Conservation (phyloP, 1,140 invertebrate genomes). For the Drosophila gunungcola region DNA sequence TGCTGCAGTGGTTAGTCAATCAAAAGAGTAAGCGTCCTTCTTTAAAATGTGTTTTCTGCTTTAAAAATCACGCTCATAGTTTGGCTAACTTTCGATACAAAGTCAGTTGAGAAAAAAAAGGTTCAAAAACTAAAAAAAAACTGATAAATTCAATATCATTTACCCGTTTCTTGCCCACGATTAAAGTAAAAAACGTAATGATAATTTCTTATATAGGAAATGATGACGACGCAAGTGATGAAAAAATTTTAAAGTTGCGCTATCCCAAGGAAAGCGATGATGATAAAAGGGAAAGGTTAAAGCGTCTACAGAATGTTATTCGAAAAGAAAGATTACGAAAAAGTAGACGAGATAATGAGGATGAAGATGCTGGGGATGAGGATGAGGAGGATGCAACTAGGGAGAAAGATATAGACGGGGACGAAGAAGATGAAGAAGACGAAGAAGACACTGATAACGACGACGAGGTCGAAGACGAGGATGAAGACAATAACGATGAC, state of each 20-base stretch:
- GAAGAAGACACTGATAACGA: slow-evolving; percentile 12
- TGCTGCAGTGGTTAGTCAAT: slow-evolving; percentile 97
- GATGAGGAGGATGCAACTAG: slow-evolving; percentile 22
- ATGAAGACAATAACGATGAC: slow-evolving; percentile 68
- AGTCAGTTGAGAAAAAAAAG: slow-evolving; percentile 56
- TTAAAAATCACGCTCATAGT: slow-evolving; percentile 76
- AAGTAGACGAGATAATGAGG: slow-evolving; percentile 41
- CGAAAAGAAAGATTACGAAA: slow-evolving; percentile 84
- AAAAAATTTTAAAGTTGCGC: slow-evolving; percentile 84
- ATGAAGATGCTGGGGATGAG: slow-evolving; percentile 42
- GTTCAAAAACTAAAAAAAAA: slow-evolving; percentile 29
- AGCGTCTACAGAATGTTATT: slow-evolving; percentile 66
- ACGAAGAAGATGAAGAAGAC: slow-evolving; percentile 23
- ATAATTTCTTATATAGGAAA: slow-evolving; percentile 85
- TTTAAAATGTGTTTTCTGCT: slow-evolving; percentile 75
- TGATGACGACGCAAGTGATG: slow-evolving; percentile 85
- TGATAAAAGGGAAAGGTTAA: slow-evolving; percentile 68
- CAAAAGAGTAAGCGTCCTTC: slow-evolving; percentile 93
- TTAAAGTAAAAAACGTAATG: slow-evolving; percentile 66
- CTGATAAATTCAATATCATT: slow-evolving; percentile 63
- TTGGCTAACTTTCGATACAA: slow-evolving; percentile 66
- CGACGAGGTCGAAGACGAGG: slow-evolving; percentile 33
- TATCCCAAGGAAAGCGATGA: slow-evolving; percentile 83
- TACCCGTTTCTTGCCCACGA: slow-evolving; percentile 54
- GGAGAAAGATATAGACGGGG: slow-evolving; percentile 7